Evolutionary conservation across 2,113 vertebrate genomes (phyloP).

Genomic region (Willisornis vidua): DNA sequence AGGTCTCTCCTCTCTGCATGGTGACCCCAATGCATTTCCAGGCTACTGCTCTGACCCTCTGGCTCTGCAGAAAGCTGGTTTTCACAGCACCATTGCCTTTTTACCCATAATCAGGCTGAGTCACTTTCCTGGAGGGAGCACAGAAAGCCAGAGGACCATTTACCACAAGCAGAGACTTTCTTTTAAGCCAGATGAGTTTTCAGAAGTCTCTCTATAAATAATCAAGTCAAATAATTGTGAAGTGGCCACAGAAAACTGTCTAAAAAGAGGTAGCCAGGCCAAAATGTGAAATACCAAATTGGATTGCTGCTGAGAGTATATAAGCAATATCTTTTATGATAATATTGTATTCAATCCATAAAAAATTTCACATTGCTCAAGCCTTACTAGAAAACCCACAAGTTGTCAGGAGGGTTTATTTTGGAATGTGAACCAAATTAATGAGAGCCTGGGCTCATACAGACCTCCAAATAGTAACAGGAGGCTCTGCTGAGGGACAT

Average conservation of each 20-base stretch:
- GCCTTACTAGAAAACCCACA: background rate
- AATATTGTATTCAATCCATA: background rate
- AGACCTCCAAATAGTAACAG: accelerated
- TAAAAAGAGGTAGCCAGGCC: background rate
- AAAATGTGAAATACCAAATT: background rate
- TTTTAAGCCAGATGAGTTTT: background rate
- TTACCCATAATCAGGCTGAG: background rate
- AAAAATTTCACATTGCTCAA: background rate
- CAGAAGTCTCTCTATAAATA: background rate
- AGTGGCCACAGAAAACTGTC: background rate
- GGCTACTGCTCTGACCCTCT: slow-evolving; percentile 45
- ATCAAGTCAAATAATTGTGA: background rate
- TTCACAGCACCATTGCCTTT: background rate
- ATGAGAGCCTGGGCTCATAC: background rate
- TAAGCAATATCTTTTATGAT: background rate
- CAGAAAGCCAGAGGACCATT: slow-evolving; percentile 30
- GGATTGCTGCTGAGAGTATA: background rate
- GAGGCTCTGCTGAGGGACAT: background rate
- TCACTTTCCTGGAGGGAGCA: slow-evolving; percentile 19
- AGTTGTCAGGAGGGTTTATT: background rate
- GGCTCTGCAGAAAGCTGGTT: slow-evolving; percentile 33
- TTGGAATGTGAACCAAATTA: background rate
- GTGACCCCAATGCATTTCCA: slow-evolving; percentile 50
- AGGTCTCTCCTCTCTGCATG: background rate
- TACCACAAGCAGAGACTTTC: background rate